phyloP scores from a whole-genome alignment of 2,888 invertebrate species.

The Cephus spinipes region DNA sequence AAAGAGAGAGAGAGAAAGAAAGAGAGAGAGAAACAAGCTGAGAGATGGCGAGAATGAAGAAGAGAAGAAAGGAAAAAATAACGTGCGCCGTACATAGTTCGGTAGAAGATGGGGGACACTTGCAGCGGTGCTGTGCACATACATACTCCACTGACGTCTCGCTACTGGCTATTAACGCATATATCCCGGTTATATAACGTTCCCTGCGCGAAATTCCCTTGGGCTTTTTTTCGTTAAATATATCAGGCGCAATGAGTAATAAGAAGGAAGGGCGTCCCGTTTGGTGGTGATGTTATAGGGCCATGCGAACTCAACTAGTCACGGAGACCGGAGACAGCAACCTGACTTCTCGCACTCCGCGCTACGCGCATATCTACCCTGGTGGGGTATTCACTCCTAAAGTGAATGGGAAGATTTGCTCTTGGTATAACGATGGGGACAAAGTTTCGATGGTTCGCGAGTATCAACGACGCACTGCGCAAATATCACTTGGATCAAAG shows the following conservation, averaged over 20 bases:
- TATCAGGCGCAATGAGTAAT: conserved; percentile 2
- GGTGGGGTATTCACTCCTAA: background rate
- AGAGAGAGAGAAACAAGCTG: background rate
- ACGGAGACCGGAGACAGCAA: background rate
- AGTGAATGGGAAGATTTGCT: background rate
- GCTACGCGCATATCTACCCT: background rate
- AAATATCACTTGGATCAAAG: background rate
- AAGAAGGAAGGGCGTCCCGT: background rate
- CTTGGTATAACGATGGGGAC: background rate
- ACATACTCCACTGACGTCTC: conserved; percentile 39
- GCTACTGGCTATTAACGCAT: conserved; percentile 48
- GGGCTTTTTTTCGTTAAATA: conserved; percentile 16
- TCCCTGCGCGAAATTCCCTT: conserved; percentile 36
- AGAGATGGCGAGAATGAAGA: conserved; percentile 5
- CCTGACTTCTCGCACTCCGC: background rate
- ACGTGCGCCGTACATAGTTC: background rate
- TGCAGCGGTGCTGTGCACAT: conserved; percentile 16
- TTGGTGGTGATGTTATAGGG: background rate
- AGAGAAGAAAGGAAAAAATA: conserved; percentile 6
- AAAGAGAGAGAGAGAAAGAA: background rate
- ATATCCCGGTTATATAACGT: conserved; percentile 55
- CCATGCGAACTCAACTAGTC: background rate
- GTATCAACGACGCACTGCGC: background rate
- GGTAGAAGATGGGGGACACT: conserved; percentile 9
- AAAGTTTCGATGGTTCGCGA: background rate